Evolutionary conservation across 64 coral and sea anemone genomes (phyloP).

Genomic region (Porites australiensis): DNA sequence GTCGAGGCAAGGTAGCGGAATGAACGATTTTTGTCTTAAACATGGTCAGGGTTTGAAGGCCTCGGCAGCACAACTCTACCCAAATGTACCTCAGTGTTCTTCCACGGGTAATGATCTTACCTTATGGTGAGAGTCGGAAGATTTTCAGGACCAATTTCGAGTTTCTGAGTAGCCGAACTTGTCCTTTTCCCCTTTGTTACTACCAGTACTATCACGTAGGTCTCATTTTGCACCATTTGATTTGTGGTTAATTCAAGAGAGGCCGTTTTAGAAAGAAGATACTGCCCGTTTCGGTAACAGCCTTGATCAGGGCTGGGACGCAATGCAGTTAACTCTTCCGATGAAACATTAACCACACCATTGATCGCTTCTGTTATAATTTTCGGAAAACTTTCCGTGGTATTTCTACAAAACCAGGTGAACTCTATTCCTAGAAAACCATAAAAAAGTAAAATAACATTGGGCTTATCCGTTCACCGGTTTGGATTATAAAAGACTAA

Average conservation of each 20-base stretch:
- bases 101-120: conserved; percentile 14
- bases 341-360: not conserved
- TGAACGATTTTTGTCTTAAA: too few relatives aligned
- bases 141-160: conserved; percentile 57
- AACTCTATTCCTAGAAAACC: conserved; percentile 66
- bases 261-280: conserved; percentile 17
- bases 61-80: too few relatives aligned
- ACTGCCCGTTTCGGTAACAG: conserved; percentile 63
- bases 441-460: not conserved
- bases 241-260: conserved; percentile 30
- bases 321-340: not conserved
- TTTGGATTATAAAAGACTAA: too few relatives aligned
- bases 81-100: too few relatives aligned
- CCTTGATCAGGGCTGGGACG: not conserved
- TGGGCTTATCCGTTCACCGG: not conserved
- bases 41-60: too few relatives aligned
- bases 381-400: conserved; percentile 38
- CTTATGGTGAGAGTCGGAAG: conserved; percentile 51
- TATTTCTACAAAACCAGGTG: conserved; percentile 70
- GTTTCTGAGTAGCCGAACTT: conserved; percentile 34
- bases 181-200: conserved; percentile 56
- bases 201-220: conserved; percentile 47
- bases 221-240: conserved; percentile 17
- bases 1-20: too few relatives aligned
- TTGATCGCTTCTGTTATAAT: not conserved